Conservation (phyloP, 2,888 invertebrate genomes). For the Hipparchia semele region DNA sequence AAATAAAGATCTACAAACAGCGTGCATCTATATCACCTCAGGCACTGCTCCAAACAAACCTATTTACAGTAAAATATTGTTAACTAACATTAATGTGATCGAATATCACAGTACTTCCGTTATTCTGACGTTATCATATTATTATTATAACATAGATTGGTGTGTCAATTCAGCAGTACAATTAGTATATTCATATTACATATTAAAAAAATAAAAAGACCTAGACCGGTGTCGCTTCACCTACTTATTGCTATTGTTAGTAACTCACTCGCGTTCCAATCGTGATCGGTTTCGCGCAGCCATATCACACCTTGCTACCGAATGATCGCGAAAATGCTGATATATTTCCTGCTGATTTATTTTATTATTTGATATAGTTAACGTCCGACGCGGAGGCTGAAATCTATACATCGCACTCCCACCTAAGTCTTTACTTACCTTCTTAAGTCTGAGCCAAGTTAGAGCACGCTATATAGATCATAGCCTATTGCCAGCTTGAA, state of each 20-base stretch:
- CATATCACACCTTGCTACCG: slow-evolving; percentile 32
- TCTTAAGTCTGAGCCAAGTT: too few relatives aligned
- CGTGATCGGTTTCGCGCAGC: not conserved
- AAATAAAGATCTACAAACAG: slow-evolving; percentile 34
- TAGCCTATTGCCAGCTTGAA: too few relatives aligned
- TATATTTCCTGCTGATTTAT: too few relatives aligned
- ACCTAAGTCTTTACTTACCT: too few relatives aligned
- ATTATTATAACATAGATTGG: slow-evolving; percentile 37
- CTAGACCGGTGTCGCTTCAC: slow-evolving; percentile 59
- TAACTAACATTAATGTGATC: slow-evolving; percentile 62
- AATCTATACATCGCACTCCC: too few relatives aligned
- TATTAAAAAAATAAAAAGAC: slow-evolving; percentile 64
- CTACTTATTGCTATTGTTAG: slow-evolving; percentile 59
- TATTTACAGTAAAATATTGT: slow-evolving; percentile 47
- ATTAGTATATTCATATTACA: slow-evolving; percentile 52
- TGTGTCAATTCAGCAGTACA: slow-evolving; percentile 37
- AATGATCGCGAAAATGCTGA: too few relatives aligned
- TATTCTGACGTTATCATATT: slow-evolving; percentile 53
- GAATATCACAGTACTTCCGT: slow-evolving; percentile 76
- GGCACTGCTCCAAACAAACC: slow-evolving; percentile 39
- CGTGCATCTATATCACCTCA: slow-evolving; percentile 15
- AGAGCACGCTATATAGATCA: too few relatives aligned
- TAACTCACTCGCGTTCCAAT: slow-evolving; percentile 25
- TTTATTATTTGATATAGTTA: too few relatives aligned
- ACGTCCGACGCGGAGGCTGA: too few relatives aligned